Evolutionary conservation across 2,888 invertebrate species (phyloP).

Genomic region (Drosophila buzzatii): DNA sequence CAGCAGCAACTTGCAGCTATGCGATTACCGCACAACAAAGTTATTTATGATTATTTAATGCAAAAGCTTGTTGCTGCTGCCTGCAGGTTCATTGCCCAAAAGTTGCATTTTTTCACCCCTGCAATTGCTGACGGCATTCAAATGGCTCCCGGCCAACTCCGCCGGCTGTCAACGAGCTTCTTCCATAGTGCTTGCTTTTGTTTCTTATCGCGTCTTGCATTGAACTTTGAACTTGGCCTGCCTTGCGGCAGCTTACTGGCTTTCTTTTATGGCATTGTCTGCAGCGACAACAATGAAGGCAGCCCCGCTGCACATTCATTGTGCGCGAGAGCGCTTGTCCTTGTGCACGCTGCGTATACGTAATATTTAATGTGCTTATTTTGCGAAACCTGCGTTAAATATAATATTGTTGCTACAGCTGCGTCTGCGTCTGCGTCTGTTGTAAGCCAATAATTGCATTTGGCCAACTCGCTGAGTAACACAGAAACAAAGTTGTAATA

Average conservation of each 20-base stretch:
- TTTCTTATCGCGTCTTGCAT: conserved; percentile 50
- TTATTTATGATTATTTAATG: conserved; percentile 80
- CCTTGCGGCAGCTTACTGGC: conserved; percentile 41
- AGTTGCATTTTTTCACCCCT: conserved; percentile 42
- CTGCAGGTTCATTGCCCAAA: conserved; percentile 74
- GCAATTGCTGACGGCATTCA: conserved; percentile 28
- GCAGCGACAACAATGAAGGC: conserved; percentile 34
- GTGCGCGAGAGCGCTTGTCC: conserved; percentile 30
- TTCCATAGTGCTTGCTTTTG: conserved; percentile 36
- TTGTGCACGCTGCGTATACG: conserved; percentile 62
- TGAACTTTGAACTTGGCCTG: conserved; percentile 76
- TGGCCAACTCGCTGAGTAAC: conserved; percentile 28
- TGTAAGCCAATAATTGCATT: conserved; percentile 34
- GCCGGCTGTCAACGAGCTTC: conserved; percentile 44
- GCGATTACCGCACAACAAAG: conserved; percentile 49
- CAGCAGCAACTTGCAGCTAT: conserved; percentile 29
- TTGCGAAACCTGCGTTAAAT: conserved; percentile 41
- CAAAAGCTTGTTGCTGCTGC: conserved; percentile 45
- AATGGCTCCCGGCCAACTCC: conserved; percentile 6
- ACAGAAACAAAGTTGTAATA: conserved; percentile 16
- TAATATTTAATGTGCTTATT: conserved; percentile 38
- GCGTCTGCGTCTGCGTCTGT: conserved; percentile 17
- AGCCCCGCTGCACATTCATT: conserved; percentile 12
- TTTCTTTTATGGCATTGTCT: conserved; percentile 55
- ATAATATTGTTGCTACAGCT: conserved; percentile 22